Evolutionary conservation across 1,140 invertebrate genomes (phyloP).

Genomic region (Odontomachus brunneus): DNA sequence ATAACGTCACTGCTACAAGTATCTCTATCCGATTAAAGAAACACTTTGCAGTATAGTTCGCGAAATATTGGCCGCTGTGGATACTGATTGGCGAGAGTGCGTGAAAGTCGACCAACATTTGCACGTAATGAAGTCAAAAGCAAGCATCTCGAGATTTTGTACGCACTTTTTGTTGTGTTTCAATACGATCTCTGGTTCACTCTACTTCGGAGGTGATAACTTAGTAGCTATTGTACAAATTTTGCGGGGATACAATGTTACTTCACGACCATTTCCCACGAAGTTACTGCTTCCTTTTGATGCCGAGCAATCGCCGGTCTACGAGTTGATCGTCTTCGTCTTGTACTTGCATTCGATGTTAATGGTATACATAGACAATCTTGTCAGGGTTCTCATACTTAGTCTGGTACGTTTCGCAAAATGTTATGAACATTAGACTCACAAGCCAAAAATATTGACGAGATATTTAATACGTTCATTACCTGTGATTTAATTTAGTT

Average conservation of each 20-base stretch:
- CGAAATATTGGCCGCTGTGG: not conserved
- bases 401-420: no score
- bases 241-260: slow-evolving; percentile 1
- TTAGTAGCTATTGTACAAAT: not conserved
- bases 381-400: no score
- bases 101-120: slow-evolving; percentile 12
- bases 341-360: not conserved
- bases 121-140: slow-evolving; percentile 25
- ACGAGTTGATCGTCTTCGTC: not conserved
- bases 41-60: slow-evolving; percentile 12
- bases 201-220: not conserved
- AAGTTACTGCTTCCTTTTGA: slow-evolving; percentile 26
- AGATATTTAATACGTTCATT: no score
- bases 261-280: slow-evolving; percentile 6
- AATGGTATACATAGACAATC: no score
- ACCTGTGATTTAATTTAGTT: no score
- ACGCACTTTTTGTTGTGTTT: slow-evolving; percentile 5
- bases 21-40: not conserved
- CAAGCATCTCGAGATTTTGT: not conserved
- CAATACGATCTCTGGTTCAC: not conserved
- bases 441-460: no score
- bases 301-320: slow-evolving; percentile 10
- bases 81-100: slow-evolving; percentile 27
- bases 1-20: not conserved
- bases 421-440: no score